Percentiles rank a stretch among this genome's conserved stretches.
Evolutionary conservation across 2,888 invertebrate genomes (phyloP).

Genomic region (Orthosia cruda): DNA sequence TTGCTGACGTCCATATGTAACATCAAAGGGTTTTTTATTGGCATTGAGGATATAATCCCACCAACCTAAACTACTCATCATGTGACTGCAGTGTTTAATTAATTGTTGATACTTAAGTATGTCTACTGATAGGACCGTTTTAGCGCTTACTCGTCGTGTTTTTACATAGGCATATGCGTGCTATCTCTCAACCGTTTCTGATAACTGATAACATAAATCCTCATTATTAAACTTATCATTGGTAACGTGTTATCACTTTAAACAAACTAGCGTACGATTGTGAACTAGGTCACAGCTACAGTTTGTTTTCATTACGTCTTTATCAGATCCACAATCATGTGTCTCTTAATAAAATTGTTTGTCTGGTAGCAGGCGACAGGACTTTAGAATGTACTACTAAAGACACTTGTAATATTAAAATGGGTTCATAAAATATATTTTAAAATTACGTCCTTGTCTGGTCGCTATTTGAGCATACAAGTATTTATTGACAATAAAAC

Average conservation of each 20-base stretch:
- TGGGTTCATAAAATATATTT: slow-evolving; percentile 8
- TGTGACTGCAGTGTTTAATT: slow-evolving; percentile 61
- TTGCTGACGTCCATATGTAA: slow-evolving; percentile 21
- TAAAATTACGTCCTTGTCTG: slow-evolving; percentile 7
- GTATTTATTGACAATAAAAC: slow-evolving; percentile 12
- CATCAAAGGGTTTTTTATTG: slow-evolving; percentile 13
- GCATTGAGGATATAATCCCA: slow-evolving; percentile 14
- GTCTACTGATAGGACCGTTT: slow-evolving; percentile 45
- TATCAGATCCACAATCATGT: slow-evolving; percentile 38
- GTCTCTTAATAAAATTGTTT: slow-evolving; percentile 37
- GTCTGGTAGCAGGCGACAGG: slow-evolving; percentile 30
- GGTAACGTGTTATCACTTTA: slow-evolving; percentile 67
- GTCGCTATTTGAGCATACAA: slow-evolving; percentile 1
- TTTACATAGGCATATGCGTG: slow-evolving; percentile 43
- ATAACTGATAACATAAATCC: slow-evolving; percentile 77
- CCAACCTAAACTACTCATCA: slow-evolving; percentile 42
- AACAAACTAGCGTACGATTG: slow-evolving; percentile 72
- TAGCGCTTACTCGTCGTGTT: slow-evolving; percentile 53
- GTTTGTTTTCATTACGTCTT: slow-evolving; percentile 64
- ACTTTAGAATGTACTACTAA: slow-evolving; percentile 8
- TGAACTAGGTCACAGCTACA: slow-evolving; percentile 78
- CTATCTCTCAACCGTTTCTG: slow-evolving; percentile 69
- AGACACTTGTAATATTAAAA: slow-evolving; percentile 11
- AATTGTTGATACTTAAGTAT: slow-evolving; percentile 54
- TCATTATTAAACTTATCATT: slow-evolving; percentile 76